Evolutionary conservation across 1,140 invertebrate species (phyloP), one percentile per base, ranked within the genome.

Genomic region (Drosophila burlai): DNA sequence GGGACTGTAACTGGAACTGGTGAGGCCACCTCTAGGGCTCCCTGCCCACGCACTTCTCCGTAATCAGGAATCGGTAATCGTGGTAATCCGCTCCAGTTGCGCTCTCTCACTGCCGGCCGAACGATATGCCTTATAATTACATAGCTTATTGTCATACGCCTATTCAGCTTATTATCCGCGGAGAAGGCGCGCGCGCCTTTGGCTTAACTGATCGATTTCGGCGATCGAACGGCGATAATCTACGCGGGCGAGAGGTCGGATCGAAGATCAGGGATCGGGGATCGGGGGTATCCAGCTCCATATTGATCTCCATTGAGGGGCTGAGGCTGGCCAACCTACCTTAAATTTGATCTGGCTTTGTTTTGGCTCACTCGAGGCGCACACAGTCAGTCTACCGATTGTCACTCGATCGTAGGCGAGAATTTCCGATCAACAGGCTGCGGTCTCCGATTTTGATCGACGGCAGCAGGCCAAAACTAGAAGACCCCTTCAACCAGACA

Each of bases 101-200:
- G 76, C 61, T 71, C 77, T 80, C 67, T 76, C 67, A 52, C 77
- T 82, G 63, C 61, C 72, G 46, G 13, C 34, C 54, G 50, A 49
- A 43, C 76, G 82, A 85, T 85, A 86, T 82, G 79, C 79, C 83
- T 81, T 89, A 90, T 90, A 90, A 90, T 90, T 90, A 90, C 86
- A 90, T 80, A 78, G 84, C 85, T 85, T 90, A 90, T 90, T 90
- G 85, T 90, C 85, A 82, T 90, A 90, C 85, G 85, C 85, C 85
- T 90, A 90, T 90, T 85, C 85, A 83, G 81, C 84, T 87, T 87
- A 87, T 87, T 87, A 87, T 69, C 84, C 85, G 62, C 76, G 63
- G 54, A 67, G 80, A 85, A 81, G 69, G 69, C 83, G 83, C 77
- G 63, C 84, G 63, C 84, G 84, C 85, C 75, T 67, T 77, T 50